Evolutionary conservation across 2,797 vertebrate genomes (phyloP), one percentile per base, ranked within the genome.

Genomic region (Acanthopagrus latus): DNA sequence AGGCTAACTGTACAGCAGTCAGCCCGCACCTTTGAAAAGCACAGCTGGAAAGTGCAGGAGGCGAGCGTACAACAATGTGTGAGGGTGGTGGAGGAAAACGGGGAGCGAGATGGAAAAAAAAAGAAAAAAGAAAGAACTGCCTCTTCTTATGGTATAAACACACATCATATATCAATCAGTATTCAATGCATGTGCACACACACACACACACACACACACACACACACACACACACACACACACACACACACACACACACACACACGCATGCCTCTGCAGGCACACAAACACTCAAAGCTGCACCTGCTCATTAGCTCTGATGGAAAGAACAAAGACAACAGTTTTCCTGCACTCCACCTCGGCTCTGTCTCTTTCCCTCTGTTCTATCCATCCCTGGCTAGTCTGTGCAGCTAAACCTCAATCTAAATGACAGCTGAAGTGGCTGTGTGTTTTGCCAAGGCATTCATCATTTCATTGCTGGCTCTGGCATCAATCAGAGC

Each of bases 231-330:
- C 63, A 54, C 17, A 27, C 60, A 29, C 62, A 57, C 13, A 27
- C 64, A 44, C 63, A 58, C 16, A 21, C 63, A 46, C 60, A 54
- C 13, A 27, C 59, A 43, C 62, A 64, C 20, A 27, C 63, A 44
- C 64, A 64, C 18, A 54, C 11, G 18, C 38, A 50, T 33, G 29
- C 33, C 38, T 46, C 13, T 47, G 43, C 57, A 52, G 10, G 20
- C 62, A 41, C 58, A 81, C 17, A 57, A 63, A 83, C 72, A 57
- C 27, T 17, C 55, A 47, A 69, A 86, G 78, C 63, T 48, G 67
- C 81, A 86, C 80, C 80, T 88, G 86, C 88, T 93, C 91, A 94
- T 94, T 93, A 92, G 82, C 79, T 83, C 78, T 80, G 83, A 93
- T 86, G 83, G 84, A 56, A 52, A 50, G 76, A 89, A 87, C 76